Conservation (phyloP, 2,797 vertebrate genomes). For the Scarus forsteni region DNA sequence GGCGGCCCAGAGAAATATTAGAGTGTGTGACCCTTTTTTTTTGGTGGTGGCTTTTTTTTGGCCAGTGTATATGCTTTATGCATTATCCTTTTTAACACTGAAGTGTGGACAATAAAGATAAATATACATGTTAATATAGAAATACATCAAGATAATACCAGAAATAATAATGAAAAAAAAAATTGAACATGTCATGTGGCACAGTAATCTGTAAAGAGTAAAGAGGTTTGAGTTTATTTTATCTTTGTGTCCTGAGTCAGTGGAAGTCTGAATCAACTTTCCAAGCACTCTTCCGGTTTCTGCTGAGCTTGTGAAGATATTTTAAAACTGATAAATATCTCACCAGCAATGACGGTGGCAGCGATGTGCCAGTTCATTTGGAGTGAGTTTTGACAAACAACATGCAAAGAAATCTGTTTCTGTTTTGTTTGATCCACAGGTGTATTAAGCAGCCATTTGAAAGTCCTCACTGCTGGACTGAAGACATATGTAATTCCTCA, state of each 20-base stretch:
- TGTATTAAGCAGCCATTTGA: conserved; percentile 62
- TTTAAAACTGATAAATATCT: not conserved
- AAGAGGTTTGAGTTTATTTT: not conserved
- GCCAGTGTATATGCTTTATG: no score
- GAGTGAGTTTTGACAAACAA: not conserved
- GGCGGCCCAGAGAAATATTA: no score
- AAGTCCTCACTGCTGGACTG: conserved; percentile 83
- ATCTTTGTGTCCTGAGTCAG: not conserved
- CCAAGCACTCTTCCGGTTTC: not conserved
- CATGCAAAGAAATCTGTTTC: not conserved
- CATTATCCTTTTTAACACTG: no score
- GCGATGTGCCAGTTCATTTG: not conserved
- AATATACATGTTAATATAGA: no score
- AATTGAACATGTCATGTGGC: no score
- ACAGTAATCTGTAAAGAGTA: no score
- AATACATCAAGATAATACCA: no score
- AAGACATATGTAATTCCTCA: conserved; percentile 86
- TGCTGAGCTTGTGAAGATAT: not conserved
- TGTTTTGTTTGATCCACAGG: conserved; percentile 57
- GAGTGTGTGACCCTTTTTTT: no score
- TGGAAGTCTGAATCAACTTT: not conserved
- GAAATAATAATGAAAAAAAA: no score
- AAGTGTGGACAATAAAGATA: no score
- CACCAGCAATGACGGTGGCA: not conserved
- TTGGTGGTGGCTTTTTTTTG: no score